Evolutionary conservation across 2,797 vertebrate species (phyloP).

Genomic region (Lindbergichthys nudifrons): DNA sequence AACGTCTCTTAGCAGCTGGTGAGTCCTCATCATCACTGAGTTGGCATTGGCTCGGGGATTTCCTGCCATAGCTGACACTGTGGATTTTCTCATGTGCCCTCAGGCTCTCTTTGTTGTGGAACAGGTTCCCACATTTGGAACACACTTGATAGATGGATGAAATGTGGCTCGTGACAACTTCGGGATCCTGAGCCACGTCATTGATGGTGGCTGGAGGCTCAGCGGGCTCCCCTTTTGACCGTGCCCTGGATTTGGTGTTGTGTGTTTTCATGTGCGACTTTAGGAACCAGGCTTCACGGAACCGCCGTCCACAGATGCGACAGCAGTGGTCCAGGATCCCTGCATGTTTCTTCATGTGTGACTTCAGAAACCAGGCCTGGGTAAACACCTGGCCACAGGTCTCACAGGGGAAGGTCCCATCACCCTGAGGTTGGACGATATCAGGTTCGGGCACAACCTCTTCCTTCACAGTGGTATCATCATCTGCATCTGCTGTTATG

Average conservation of each 20-base stretch:
- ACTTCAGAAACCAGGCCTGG: slow-evolving; percentile 96
- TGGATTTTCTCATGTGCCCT: slow-evolving; percentile 90
- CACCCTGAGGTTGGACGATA: slow-evolving; percentile 73
- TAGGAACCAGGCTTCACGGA: slow-evolving; percentile 97
- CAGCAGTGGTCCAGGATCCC: slow-evolving; percentile 94
- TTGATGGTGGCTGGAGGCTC: slow-evolving; percentile 93
- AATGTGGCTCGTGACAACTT: slow-evolving; percentile 78
- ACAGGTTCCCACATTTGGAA: slow-evolving; percentile 95
- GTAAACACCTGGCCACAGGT: slow-evolving; percentile 93
- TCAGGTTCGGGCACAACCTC: slow-evolving; percentile 69
- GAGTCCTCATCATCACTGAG: slow-evolving; percentile 71
- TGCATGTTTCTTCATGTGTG: slow-evolving; percentile 96
- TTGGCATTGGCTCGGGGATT: slow-evolving; percentile 59
- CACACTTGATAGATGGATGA: slow-evolving; percentile 91
- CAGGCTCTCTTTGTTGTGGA: slow-evolving; percentile 92
- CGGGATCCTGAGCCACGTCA: slow-evolving; percentile 90
- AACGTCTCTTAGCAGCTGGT: slow-evolving; percentile 84
- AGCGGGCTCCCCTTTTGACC: slow-evolving; percentile 82
- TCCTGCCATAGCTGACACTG: slow-evolving; percentile 71
- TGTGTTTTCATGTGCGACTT: slow-evolving; percentile 99
- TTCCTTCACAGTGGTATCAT: slow-evolving; percentile 70
- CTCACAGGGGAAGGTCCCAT: slow-evolving; percentile 92
- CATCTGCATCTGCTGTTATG: slow-evolving; percentile 87
- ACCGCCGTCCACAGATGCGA: slow-evolving; percentile 92
- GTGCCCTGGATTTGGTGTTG: slow-evolving; percentile 85